Conservation (phyloP, 2,113 vertebrate species). For the Microcebus ravelobensis region DNA sequence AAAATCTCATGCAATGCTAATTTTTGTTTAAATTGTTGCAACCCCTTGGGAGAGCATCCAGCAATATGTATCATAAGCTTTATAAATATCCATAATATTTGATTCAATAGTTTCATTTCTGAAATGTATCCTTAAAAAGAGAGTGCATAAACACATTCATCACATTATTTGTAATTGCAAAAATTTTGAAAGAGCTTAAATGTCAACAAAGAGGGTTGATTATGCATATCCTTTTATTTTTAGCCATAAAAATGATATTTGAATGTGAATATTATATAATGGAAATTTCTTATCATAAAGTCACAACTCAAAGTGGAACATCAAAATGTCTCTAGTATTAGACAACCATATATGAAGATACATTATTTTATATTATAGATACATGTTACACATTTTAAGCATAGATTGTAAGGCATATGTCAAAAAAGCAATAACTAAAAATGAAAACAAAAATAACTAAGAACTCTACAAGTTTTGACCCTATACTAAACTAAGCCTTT, state of each 20-base stretch:
- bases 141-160: constrained; percentile 56
- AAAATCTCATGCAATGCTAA: constrained; percentile 56
- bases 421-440: background rate
- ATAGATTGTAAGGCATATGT: background rate
- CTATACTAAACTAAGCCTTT: background rate
- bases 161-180: constrained; percentile 69
- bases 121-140: constrained; percentile 46
- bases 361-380: background rate
- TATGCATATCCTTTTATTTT: constrained; percentile 62
- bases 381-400: background rate
- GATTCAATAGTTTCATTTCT: constrained; percentile 41
- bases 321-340: background rate
- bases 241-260: constrained; percentile 48
- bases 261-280: constrained; percentile 35
- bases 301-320: constrained; percentile 12
- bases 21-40: constrained; percentile 60
- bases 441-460: background rate
- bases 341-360: background rate
- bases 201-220: constrained; percentile 72
- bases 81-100: constrained; percentile 68
- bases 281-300: constrained; percentile 38
- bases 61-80: constrained; percentile 39
- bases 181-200: constrained; percentile 66
- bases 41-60: background rate
- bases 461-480: background rate